Base-by-base conservation (phyloP, 1,140 invertebrate genomes). In the Drosophila trapezifrons region DNA sequence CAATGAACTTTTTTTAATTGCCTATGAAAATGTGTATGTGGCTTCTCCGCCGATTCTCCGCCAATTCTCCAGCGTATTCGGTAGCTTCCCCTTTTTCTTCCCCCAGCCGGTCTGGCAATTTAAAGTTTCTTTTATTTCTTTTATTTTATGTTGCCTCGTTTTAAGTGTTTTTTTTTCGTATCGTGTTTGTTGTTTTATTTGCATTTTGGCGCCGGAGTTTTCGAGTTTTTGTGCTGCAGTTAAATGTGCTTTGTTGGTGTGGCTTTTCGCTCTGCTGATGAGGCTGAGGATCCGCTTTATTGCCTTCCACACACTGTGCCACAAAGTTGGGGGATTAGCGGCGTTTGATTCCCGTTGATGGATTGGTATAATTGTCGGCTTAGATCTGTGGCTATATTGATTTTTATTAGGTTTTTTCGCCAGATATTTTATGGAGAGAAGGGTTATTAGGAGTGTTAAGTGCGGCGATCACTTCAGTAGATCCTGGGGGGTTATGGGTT, bases 1-100 rank as follows among this genome's bases (percentile, higher is more conserved):
- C 79, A 87, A 90, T 85, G 85, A 87, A 89, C 84, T 89, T 89
- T 89, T 71, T 78, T 89, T 89, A 90, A 89, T 89, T 89, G 84
- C 85, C 85, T 85, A 89, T 90, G 80, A 89, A 89, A 87, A 65
- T 75, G 27, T 60, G 58, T 62, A 54, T 60, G 56, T 56, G 20
- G 38, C 15, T 38, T n/a, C 57, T 63, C 49, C 25, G 13, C 35
- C 13, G 9, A 49, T 63, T 67, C 45, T 27, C 15, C 17, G 25
- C 35, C 43, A 47, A 20, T 46, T 59, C 47, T 40, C 15, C 73
- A 67, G 83, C 84, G 83, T 89, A 85, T 87, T 78, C 59, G 84
- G 82, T 79, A 87, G 83, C 83, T 52, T 43, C 43, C 62, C 10
- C 17, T 35, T 55, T 10, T 32, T 35, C 40, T 25, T 52, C 35